These are phyloP conservation scores for Strix occidentalis DNA, from an alignment of 2,797 vertebrate genomes.

Conservation along the genomic window DNA sequence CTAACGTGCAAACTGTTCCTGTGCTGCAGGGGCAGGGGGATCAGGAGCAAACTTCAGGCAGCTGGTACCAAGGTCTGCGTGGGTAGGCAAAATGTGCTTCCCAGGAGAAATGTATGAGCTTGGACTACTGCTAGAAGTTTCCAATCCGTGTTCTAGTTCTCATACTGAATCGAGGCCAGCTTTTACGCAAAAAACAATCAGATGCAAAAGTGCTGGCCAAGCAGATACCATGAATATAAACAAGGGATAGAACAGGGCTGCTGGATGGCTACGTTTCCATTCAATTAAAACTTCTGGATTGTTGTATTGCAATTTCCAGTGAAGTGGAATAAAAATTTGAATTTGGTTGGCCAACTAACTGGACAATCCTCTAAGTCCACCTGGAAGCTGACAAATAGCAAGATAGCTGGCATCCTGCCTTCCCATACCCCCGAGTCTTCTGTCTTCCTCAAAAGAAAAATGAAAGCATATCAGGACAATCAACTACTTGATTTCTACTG, in stretches of 20 bases:
- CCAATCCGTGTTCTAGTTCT: neutral
- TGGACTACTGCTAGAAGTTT: neutral
- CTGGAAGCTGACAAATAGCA: neutral
- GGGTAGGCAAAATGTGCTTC: neutral
- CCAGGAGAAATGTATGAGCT: neutral
- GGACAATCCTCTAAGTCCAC: neutral
- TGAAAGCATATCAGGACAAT: neutral
- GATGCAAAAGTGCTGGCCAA: neutral
- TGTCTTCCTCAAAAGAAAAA: neutral
- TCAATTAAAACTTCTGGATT: neutral
- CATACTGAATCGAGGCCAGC: fast-evolving
- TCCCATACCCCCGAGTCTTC: neutral
- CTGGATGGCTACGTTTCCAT: neutral
- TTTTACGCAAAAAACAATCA: neutral
- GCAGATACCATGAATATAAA: neutral
- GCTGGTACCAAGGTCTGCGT: neutral
- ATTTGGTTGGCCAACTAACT: neutral
- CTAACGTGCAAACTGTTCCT: neutral
- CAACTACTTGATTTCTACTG: neutral
- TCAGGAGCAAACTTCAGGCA: neutral
- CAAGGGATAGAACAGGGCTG: neutral
- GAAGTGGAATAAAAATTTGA: neutral
- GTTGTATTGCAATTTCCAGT: neutral
- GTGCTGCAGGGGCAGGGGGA: neutral
- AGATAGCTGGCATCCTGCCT: neutral